Evolutionary conservation across 2,113 vertebrate species (phyloP).

Genomic region (Pipra filicauda): DNA sequence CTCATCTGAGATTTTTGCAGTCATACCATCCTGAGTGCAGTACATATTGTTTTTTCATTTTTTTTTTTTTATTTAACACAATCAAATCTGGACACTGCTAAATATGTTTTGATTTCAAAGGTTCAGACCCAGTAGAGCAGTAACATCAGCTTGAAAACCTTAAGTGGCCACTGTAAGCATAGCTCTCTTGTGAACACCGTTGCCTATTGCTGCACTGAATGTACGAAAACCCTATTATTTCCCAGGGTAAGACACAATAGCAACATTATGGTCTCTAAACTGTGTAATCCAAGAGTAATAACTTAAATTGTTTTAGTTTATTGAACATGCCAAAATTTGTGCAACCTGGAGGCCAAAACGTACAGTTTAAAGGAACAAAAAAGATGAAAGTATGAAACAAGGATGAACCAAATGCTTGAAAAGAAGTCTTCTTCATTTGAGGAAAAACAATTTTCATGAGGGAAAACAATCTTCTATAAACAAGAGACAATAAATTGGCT

Average conservation of each 20-base stretch:
- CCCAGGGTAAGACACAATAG: slow-evolving; percentile 57
- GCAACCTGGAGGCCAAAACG: slow-evolving; percentile 48
- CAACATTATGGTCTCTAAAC: slow-evolving; percentile 55
- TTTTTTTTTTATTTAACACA: neutral
- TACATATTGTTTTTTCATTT: neutral
- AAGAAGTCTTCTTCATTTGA: slow-evolving; percentile 29
- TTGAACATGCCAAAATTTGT: slow-evolving; percentile 63
- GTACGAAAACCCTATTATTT: slow-evolving; percentile 68
- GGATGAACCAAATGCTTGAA: neutral
- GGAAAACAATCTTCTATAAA: neutral
- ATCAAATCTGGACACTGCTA: neutral
- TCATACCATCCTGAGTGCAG: accelerated
- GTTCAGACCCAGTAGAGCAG: neutral
- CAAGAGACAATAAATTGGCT: neutral
- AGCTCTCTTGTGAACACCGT: slow-evolving; percentile 40
- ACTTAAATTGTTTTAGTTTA: slow-evolving; percentile 67
- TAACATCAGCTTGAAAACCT: neutral
- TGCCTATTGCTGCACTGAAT: slow-evolving; percentile 55
- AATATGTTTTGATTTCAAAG: slow-evolving; percentile 10
- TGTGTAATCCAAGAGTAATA: slow-evolving; percentile 67
- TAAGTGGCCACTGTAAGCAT: neutral
- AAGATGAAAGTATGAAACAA: neutral
- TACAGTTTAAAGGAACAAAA: slow-evolving; percentile 45
- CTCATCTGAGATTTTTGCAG: neutral
- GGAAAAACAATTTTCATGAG: neutral